phyloP scores from a whole-genome alignment of 2,113 vertebrate species.

The Lycocorax pyrrhopterus region DNA sequence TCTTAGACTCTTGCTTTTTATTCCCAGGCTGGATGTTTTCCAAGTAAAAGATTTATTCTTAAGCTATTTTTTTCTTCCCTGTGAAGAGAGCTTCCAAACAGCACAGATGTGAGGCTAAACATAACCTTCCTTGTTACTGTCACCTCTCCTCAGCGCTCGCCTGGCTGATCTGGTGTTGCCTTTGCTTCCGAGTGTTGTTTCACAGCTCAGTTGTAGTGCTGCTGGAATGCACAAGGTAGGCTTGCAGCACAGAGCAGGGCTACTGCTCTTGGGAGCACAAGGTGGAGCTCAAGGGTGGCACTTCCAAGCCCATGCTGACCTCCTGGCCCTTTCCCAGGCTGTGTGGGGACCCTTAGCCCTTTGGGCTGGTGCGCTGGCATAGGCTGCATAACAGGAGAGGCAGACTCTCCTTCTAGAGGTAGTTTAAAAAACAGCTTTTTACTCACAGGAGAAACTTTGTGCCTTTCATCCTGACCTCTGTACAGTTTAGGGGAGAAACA shows the following conservation, averaged over 20 bases:
- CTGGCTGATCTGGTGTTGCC: not conserved
- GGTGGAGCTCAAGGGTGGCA: not conserved
- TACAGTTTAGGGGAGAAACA: not conserved
- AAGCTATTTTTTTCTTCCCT: not conserved
- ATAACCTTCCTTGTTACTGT: slow-evolving; percentile 40
- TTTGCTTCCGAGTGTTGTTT: not conserved
- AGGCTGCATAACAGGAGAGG: not conserved
- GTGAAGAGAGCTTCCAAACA: not conserved
- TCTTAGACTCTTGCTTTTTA: not conserved
- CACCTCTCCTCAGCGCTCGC: slow-evolving; percentile 11
- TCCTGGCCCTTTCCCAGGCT: not conserved
- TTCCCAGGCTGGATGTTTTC: slow-evolving; percentile 17
- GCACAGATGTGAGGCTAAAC: slow-evolving; percentile 44
- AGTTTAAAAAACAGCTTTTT: not conserved
- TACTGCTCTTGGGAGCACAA: fast-evolving
- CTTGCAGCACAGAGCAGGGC: not conserved
- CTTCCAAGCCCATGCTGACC: not conserved
- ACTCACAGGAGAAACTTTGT: not conserved
- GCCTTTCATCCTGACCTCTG: not conserved
- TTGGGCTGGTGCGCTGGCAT: not conserved
- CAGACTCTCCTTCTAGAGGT: not conserved
- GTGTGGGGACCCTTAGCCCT: not conserved
- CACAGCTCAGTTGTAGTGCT: not conserved
- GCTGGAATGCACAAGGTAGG: not conserved
- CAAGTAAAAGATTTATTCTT: slow-evolving; percentile 31